phyloP scores from a whole-genome alignment of 2,113 vertebrate species.

The Cairina moschata region DNA sequence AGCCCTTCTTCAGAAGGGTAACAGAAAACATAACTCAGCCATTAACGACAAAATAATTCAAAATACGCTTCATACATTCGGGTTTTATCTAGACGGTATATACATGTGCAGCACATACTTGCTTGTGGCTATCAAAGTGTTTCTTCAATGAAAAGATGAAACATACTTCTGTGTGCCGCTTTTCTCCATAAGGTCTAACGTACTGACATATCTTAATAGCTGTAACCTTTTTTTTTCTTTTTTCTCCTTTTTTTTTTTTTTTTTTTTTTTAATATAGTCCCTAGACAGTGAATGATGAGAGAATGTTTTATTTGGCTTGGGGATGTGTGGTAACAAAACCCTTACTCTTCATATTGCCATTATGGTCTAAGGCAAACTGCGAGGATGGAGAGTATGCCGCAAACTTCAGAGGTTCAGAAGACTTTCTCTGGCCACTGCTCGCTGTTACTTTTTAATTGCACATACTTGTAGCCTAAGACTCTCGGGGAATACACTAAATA shows the following conservation, averaged over 20 bases:
- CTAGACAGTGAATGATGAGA: background rate
- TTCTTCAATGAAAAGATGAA: slow-evolving; percentile 20
- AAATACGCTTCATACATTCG: background rate
- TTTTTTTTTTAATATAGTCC: background rate
- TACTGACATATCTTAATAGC: background rate
- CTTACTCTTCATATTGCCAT: background rate
- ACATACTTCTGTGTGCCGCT: background rate
- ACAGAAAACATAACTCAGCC: background rate
- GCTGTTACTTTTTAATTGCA: background rate
- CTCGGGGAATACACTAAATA: background rate
- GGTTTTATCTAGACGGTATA: background rate
- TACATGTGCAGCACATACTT: background rate
- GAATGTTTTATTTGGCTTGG: background rate
- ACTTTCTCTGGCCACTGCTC: background rate
- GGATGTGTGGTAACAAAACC: background rate
- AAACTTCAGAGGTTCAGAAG: background rate
- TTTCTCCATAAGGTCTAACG: background rate
- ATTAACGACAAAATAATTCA: background rate
- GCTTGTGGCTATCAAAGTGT: background rate
- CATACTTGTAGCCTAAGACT: background rate
- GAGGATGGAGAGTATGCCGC: background rate
- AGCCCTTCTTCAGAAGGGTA: background rate
- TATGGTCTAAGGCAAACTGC: background rate
- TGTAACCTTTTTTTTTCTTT: background rate
- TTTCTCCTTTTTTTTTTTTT: background rate